Base-by-base conservation (phyloP, 2,888 invertebrate genomes). In the Sacculina carcini region DNA sequence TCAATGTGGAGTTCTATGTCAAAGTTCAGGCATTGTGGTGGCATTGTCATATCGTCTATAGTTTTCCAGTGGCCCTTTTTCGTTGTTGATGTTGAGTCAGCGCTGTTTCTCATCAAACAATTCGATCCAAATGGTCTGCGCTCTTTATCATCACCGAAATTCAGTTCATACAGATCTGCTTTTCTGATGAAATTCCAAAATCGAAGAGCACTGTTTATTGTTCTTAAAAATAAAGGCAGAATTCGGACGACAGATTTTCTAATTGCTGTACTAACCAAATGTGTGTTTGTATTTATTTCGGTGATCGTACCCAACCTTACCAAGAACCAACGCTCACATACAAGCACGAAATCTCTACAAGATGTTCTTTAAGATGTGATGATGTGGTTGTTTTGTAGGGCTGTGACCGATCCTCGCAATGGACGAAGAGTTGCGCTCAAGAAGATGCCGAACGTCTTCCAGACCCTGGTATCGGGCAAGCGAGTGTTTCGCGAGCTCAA, bases 371-470 rank as follows among this genome's bases (percentile, higher is more conserved):
- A 5, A 46, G 6, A 5, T 23, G 12, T 10, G 40, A 36, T 26
- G 53, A 14, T 39, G 61, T 59, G 60, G 67, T 67, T 53, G 38
- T 63, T 65, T 73, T 73, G 12, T 76, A 96, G 96, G 96, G 90
- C 96, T 60, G 96, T 98, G 63, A 96, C 96, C 65, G 98, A 98
- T 73, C 98, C 98, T 24, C 76, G 98, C 62, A 90, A 92, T 72
- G 92, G 94, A 61, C 81, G 90, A 66, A 76, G 94, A 64, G 94
- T 98, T 62, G 98, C 98, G 59, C 77, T 98, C 62, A 98, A 98
- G 73, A 98, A 98, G 74, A 80, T 98, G 75, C 96, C 98, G 60
- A 96, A 96, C 73, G 96, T 98, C 69, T 98, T 98, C 78, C 96
- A 96, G 71, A 96, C 94, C 65, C 76, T 96, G 66, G 89, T 98